phyloP scores from a whole-genome alignment of 2,797 vertebrate genomes.

The Alosa sapidissima region DNA sequence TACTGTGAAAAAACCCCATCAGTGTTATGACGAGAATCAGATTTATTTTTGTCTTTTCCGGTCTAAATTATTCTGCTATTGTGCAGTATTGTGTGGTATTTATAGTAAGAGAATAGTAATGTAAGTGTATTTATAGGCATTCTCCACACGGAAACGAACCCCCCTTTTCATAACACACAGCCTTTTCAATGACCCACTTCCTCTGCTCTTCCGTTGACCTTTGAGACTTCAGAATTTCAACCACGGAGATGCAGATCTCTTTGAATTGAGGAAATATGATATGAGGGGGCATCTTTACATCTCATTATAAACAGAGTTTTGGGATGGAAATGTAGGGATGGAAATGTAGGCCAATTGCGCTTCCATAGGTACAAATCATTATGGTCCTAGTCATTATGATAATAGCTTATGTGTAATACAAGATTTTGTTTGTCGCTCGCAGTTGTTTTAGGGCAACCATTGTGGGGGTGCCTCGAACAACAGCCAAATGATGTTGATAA shows the following conservation, averaged over 20 bases:
- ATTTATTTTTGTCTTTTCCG: conserved; percentile 66
- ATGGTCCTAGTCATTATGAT: conserved; percentile 1
- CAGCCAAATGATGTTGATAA: not conserved
- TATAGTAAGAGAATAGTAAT: conserved; percentile 67
- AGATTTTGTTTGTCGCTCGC: conserved; percentile 12
- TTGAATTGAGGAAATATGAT: conserved; percentile 25
- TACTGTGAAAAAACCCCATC: not conserved
- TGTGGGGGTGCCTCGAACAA: conserved; percentile 5
- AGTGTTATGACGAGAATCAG: conserved; percentile 22
- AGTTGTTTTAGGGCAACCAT: conserved; percentile 11
- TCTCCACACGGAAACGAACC: conserved; percentile 35
- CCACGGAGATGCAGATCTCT: conserved; percentile 21
- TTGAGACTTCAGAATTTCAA: conserved; percentile 35
- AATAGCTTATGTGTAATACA: not conserved
- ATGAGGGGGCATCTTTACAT: conserved; percentile 1
- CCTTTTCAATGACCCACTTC: conserved; percentile 40
- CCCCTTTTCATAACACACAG: conserved; percentile 35
- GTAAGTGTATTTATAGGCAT: conserved; percentile 64
- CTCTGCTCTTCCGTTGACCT: conserved; percentile 43
- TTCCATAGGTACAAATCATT: not conserved
- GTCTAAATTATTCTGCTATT: conserved; percentile 51
- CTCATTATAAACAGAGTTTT: not conserved
- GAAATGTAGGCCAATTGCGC: conserved; percentile 5
- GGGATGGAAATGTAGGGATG: not conserved
- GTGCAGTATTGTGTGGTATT: conserved; percentile 60